Evolutionary conservation across 2,113 vertebrate species (phyloP).

Genomic region (Semicossyphus pulcher): DNA sequence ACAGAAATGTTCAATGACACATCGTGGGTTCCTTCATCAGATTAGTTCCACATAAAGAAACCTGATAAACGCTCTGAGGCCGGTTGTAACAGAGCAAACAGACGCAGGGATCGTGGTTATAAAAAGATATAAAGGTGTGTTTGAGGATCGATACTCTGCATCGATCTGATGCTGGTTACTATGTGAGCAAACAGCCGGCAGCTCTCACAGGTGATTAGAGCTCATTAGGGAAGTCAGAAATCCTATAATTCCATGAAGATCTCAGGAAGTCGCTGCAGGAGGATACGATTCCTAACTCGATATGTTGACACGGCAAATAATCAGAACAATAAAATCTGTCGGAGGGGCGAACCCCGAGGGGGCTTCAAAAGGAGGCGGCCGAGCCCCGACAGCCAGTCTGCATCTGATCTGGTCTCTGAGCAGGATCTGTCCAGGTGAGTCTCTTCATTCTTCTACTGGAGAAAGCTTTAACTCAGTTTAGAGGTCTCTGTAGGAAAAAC

Average conservation of each 20-base stretch:
- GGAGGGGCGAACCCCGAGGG: slow-evolving; percentile 39
- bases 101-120: background rate
- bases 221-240: slow-evolving; percentile 72
- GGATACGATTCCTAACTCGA: slow-evolving; percentile 47
- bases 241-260: slow-evolving; percentile 58
- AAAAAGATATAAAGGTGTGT: background rate
- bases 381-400: slow-evolving; percentile 5
- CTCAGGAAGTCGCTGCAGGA: slow-evolving; percentile 55
- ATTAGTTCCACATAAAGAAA: no score
- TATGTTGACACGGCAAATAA: slow-evolving; percentile 73
- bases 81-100: background rate
- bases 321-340: slow-evolving; percentile 64
- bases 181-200: slow-evolving; percentile 51
- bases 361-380: slow-evolving; percentile 53
- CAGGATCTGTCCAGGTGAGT: slow-evolving; percentile 56
- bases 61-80: background rate
- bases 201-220: slow-evolving; percentile 51
- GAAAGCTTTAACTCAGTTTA: background rate
- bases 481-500: background rate
- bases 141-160: slow-evolving; percentile 44
- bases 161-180: slow-evolving; percentile 7
- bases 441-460: background rate
- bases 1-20: no score
- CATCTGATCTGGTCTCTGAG: slow-evolving; percentile 20
- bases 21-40: no score